Evolutionary conservation across 1,140 invertebrate species (phyloP).

Genomic region (Hyposmocoma kahamanoa): DNA sequence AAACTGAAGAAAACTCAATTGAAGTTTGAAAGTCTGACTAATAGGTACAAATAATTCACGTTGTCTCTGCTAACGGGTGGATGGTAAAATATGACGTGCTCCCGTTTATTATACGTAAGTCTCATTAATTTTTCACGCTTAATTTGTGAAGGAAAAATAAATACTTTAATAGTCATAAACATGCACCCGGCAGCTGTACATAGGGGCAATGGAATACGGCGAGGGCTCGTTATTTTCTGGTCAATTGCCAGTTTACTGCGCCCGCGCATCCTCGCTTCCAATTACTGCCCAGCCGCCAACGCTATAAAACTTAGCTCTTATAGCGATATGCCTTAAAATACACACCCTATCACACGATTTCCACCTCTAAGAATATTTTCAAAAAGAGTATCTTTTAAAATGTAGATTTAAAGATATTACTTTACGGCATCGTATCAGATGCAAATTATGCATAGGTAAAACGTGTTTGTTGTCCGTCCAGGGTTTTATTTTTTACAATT

Average conservation of each 20-base stretch:
- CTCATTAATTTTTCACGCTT: slow-evolving; percentile 7
- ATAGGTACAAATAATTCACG: too few relatives aligned
- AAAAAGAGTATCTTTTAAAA: slow-evolving; percentile 11
- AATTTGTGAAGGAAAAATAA: slow-evolving; percentile 33
- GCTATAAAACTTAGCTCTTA: slow-evolving; percentile 48
- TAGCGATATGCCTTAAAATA: slow-evolving; percentile 24
- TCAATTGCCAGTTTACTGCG: slow-evolving; percentile 71
- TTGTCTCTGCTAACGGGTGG: too few relatives aligned
- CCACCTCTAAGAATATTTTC: slow-evolving; percentile 6
- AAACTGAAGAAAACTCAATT: too few relatives aligned
- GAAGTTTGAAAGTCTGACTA: too few relatives aligned
- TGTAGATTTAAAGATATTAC: slow-evolving; percentile 7
- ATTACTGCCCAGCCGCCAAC: slow-evolving; percentile 67
- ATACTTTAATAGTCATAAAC: slow-evolving; percentile 48
- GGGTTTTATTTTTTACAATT: slow-evolving; percentile 71
- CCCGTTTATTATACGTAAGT: background rate
- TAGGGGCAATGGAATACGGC: slow-evolving; percentile 33
- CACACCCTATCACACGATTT: slow-evolving; percentile 7
- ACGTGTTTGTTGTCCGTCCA: slow-evolving; percentile 64
- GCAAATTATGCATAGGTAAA: slow-evolving; percentile 71
- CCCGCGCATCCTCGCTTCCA: slow-evolving; percentile 70
- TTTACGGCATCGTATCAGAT: slow-evolving; percentile 23
- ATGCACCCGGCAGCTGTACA: slow-evolving; percentile 15
- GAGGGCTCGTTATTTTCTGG: slow-evolving; percentile 71
- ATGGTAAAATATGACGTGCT: too few relatives aligned